Evolutionary conservation across 1,140 invertebrate species (phyloP).

Genomic region (Microplitis mediator): DNA sequence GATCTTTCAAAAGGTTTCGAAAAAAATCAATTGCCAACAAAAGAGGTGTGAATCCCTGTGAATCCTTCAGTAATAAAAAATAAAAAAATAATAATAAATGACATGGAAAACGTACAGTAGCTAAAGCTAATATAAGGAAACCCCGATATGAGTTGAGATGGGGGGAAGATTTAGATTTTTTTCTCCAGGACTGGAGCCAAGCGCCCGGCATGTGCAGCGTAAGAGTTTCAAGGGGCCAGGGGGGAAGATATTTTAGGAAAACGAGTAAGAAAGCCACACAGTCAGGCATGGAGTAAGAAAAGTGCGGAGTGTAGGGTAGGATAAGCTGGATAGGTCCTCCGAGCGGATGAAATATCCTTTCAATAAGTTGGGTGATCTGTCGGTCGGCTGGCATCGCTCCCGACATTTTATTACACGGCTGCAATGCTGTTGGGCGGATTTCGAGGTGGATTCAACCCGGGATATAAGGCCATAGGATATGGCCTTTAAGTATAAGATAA

Average conservation of each 20-base stretch:
- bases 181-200: no score
- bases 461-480: slow-evolving; percentile 4
- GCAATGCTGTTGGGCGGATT: slow-evolving; percentile 27
- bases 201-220: neutral
- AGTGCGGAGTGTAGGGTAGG: slow-evolving; percentile 28
- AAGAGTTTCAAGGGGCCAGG: neutral
- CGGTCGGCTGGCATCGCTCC: slow-evolving; percentile 48
- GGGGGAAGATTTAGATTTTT: no score
- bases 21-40: slow-evolving; percentile 34
- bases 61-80: neutral
- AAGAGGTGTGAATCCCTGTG: slow-evolving; percentile 10
- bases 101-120: slow-evolving; percentile 17
- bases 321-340: slow-evolving; percentile 25
- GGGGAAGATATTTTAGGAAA: slow-evolving; percentile 11
- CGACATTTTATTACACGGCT: slow-evolving; percentile 51
- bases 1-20: neutral
- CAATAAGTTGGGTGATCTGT: slow-evolving; percentile 54
- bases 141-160: no score
- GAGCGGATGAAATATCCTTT: slow-evolving; percentile 42
- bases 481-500: no score
- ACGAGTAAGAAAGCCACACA: slow-evolving; percentile 22
- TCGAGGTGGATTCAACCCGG: slow-evolving; percentile 1
- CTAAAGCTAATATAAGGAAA: no score
- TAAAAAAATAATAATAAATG: slow-evolving; percentile 19
- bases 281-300: slow-evolving; percentile 1